phyloP scores from a whole-genome alignment of 1,140 invertebrate genomes.

The Mya arenaria region DNA sequence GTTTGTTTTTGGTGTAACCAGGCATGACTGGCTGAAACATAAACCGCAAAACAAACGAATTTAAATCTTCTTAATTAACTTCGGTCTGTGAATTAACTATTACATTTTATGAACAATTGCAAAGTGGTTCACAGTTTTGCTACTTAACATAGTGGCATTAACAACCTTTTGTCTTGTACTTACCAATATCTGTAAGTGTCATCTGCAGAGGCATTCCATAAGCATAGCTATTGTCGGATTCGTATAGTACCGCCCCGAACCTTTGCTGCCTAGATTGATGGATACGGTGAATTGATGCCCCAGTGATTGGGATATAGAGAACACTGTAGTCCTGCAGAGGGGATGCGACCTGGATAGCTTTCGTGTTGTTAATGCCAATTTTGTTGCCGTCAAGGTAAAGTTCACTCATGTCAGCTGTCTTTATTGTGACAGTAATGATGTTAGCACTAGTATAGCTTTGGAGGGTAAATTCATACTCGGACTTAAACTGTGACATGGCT shows the following conservation, averaged over 20 bases:
- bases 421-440: background rate
- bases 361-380: background rate
- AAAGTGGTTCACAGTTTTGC: too few species aligned
- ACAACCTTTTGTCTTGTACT: too few species aligned
- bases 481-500: background rate
- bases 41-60: too few species aligned
- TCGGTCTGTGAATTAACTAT: too few species aligned
- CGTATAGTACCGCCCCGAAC: conserved; percentile 12
- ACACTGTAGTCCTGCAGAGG: conserved; percentile 11
- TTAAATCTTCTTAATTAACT: too few species aligned
- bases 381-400: conserved; percentile 10
- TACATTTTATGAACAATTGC: too few species aligned
- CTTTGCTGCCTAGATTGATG: background rate
- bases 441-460: background rate
- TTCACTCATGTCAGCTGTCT: background rate
- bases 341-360: background rate
- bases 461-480: background rate
- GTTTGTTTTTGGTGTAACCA: too few species aligned
- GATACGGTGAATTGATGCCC: background rate
- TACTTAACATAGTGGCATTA: too few species aligned
- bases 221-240: background rate
- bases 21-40: too few species aligned
- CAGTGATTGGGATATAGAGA: background rate
- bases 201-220: background rate
- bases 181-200: conserved; percentile 1